Conservation (phyloP, 2,113 vertebrate genomes). For the Rana temporaria region DNA sequence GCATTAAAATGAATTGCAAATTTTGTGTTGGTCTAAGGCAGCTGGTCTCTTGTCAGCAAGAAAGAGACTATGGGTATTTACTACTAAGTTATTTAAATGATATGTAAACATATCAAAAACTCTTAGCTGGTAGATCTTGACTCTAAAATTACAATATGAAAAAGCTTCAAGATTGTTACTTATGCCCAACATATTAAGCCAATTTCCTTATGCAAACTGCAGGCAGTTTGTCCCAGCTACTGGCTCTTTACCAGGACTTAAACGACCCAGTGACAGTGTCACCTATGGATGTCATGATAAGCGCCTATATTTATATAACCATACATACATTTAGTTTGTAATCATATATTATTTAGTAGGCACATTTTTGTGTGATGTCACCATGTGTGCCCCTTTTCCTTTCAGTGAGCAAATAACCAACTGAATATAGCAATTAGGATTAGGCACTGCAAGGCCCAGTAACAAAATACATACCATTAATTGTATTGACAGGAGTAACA, state of each 20-base stretch:
- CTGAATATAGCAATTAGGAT: not conserved
- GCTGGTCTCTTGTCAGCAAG: not conserved
- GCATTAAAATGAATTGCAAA: not conserved
- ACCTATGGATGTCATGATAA: constrained; percentile 1
- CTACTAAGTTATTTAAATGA: not conserved
- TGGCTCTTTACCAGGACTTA: not conserved
- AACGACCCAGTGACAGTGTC: constrained; percentile 24
- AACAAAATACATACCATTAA: not conserved
- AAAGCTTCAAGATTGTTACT: constrained; percentile 19
- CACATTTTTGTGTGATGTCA: constrained; percentile 6
- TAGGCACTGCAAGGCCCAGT: not conserved
- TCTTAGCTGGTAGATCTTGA: constrained; percentile 9
- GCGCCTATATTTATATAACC: constrained; percentile 36
- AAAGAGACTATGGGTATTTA: not conserved
- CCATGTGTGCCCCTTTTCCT: not conserved
- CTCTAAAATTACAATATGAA: not conserved
- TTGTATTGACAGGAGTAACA: constrained; percentile 1
- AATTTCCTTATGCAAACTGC: constrained; percentile 34
- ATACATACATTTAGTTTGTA: constrained; percentile 20
- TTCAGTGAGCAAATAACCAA: not conserved
- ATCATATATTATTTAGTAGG: constrained; percentile 20
- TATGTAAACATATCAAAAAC: not conserved
- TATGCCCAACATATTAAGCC: constrained; percentile 9
- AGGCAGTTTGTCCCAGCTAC: constrained; percentile 25
- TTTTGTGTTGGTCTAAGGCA: not conserved